Evolutionary conservation across 2,113 vertebrate genomes (phyloP).

Genomic region (Scopus umbretta): DNA sequence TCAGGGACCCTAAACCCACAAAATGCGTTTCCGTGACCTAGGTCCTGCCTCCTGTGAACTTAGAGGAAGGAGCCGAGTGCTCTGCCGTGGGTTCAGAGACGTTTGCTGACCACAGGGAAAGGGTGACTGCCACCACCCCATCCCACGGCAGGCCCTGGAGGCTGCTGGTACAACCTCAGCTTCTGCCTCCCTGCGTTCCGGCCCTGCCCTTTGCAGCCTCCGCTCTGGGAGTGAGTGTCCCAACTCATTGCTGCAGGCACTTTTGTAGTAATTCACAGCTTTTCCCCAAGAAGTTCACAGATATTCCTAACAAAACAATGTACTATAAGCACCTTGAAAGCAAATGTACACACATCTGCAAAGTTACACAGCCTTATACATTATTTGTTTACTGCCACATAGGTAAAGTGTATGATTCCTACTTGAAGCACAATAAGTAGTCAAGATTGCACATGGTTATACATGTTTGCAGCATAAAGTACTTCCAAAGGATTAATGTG

Average conservation of each 20-base stretch:
- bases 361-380: neutral
- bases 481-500: neutral
- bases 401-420: neutral
- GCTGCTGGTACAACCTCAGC: neutral
- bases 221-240: neutral
- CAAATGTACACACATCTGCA: neutral
- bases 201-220: neutral
- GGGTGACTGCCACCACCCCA: neutral
- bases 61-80: too few species aligned
- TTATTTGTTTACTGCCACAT: neutral
- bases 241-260: neutral
- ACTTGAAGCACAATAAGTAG: neutral
- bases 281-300: neutral
- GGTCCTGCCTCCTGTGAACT: too few species aligned
- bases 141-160: neutral
- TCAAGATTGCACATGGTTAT: neutral
- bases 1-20: too few species aligned
- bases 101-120: neutral
- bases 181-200: neutral
- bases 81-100: rapidly evolving
- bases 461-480: neutral
- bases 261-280: neutral
- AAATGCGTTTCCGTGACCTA: too few species aligned
- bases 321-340: neutral
- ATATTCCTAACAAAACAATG: neutral